These are phyloP conservation scores for Sthenelais limicola DNA, from an alignment of 2,888 invertebrate species.

Conservation along the genomic window DNA sequence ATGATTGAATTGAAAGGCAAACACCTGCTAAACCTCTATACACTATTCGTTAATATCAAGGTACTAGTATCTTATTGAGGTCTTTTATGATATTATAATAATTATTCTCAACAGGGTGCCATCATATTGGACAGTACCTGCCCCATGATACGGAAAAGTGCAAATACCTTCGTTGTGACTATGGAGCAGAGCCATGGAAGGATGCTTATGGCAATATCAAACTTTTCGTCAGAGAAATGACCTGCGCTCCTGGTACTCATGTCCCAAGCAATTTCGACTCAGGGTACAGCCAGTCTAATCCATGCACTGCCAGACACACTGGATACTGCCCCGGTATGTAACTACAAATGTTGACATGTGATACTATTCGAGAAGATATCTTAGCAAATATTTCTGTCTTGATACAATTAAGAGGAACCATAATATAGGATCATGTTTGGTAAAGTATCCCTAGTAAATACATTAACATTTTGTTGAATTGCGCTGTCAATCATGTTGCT, in stretches of 20 bases:
- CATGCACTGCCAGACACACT: not conserved
- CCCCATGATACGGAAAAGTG: not conserved
- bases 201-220: slow-evolving; percentile 6
- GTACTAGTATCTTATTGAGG: too few species aligned
- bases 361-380: too few species aligned
- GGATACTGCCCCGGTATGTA: not conserved
- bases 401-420: too few species aligned
- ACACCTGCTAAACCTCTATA: too few species aligned
- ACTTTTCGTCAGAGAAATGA: slow-evolving; percentile 4
- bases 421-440: too few species aligned
- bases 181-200: slow-evolving; percentile 11
- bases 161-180: slow-evolving; percentile 11
- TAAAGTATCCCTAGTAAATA: too few species aligned
- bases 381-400: too few species aligned
- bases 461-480: too few species aligned
- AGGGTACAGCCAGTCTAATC: not conserved
- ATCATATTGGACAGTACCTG: slow-evolving; percentile 1
- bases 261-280: slow-evolving; percentile 1
- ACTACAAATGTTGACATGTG: not conserved
- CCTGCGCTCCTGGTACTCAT: slow-evolving; percentile 3
- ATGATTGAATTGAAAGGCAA: too few species aligned
- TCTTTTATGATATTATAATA: not conserved
- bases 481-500: too few species aligned
- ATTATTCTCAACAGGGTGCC: slow-evolving; percentile 6
- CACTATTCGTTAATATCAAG: too few species aligned